Evolutionary conservation across 2,888 invertebrate species (phyloP), one percentile per base, ranked within the genome.

Genomic region (Leptopilina drosophilae): DNA sequence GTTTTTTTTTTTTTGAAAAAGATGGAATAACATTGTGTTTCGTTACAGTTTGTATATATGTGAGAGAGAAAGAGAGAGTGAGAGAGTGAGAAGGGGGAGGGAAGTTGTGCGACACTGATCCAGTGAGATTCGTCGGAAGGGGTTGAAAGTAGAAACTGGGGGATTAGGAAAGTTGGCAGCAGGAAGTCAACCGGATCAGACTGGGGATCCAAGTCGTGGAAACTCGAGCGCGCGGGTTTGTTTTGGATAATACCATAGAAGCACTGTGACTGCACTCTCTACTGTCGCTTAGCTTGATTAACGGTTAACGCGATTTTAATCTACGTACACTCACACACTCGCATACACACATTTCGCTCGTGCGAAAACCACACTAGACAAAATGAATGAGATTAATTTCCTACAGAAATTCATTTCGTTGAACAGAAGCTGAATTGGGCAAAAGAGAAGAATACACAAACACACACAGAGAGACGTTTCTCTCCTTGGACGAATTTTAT

Each of bases 121-220:
- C 73, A 56, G n/a, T 8, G 14, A 49, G 49, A 20, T 49, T 26
- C 26, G 53, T 33, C 33, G 53, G 11, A 46, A 46, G 12, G 9
- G 53, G 73, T 33, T 62, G 53, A 53, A 73, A 56, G 73, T 73
- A n/a, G 56, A 33, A 73, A n/a, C 56, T 14, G 4, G 73, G 77
- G 82, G 81, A 82, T 82, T 82, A 82, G 79, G 80, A 82, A 84
- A 84, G 81, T 82, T 84, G 77, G 78, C 76, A 78, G 79, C 78
- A 80, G 82, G 79, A 81, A 83, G 81, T 82, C 79, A 79, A 75
- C 79, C 79, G 80, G 80, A 83, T 83, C 79, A 81, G 78, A 80
- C 69, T 11, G 33, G 56, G 73, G 73, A 53, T 84, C 59, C 65
- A 79, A 79, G 77, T 80, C 76, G 76, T 77, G 78, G 73, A 56